A percentile compares a stretch with the other conserved stretches of the same genome.
These are phyloP conservation scores for Ophthalmolycus amberensis DNA, from an alignment of 2,113 vertebrate species.

Conservation along the genomic window DNA sequence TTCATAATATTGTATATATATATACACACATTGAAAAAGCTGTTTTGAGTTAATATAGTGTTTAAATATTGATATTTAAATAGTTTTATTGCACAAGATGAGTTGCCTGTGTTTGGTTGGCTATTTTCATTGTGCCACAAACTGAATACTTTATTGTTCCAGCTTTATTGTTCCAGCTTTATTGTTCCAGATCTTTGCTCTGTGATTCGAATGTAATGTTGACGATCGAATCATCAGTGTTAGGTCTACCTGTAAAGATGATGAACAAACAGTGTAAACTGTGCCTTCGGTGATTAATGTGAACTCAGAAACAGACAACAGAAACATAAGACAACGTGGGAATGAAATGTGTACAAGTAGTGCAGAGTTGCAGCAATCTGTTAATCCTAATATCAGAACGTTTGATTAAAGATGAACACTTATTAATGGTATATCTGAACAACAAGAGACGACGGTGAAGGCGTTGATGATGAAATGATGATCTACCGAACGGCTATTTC, in stretches of 20 bases:
- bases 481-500: constrained; percentile 21
- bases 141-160: not conserved
- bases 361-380: not conserved
- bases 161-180: no score
- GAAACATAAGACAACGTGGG: not conserved
- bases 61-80: not conserved
- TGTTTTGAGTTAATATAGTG: not conserved
- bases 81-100: not conserved
- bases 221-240: not conserved
- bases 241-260: not conserved
- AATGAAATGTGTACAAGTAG: not conserved
- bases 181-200: not conserved
- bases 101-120: not conserved
- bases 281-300: no score
- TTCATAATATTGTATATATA: not conserved
- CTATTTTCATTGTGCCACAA: not conserved
- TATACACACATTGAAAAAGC: not conserved
- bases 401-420: not conserved
- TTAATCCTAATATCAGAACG: not conserved
- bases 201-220: not conserved
- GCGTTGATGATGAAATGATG: not conserved
- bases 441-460: not conserved
- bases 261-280: not conserved
- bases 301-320: not conserved
- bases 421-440: not conserved